Base-by-base conservation (phyloP, 2,797 vertebrate genomes). In the Graptemys geographica region DNA sequence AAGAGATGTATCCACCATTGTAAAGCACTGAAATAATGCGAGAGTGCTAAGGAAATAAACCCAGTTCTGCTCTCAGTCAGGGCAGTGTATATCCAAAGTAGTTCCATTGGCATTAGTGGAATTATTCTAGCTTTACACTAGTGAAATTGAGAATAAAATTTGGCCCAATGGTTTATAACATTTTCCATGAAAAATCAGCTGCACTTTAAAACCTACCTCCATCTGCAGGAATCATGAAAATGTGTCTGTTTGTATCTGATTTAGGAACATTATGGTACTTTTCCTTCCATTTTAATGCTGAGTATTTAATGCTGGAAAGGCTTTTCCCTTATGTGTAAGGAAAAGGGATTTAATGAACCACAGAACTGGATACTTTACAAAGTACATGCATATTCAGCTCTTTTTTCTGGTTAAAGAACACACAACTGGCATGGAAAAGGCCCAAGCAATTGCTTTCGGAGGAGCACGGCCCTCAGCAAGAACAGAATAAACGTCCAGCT, bases 301-400 rank as follows among this genome's bases (percentile, higher is more conserved):
- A 31, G 23, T 49, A 28, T 31, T 76, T 47, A 41, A 72, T 37
- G 56, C 44, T 87, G n/a, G 53, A 88, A 94, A 65, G 33, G 9
- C n/a, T 16, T 72, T 78, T 90, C 83, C 65, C 16, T 79, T 90
- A 9, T 87, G 88, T 96, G 93, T 92, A 96, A 95, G 89, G 92
- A 96, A 94, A 90, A 55, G 9, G 76, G 84, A 93, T 90, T 95
- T 96, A 95, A 94, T 90, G 92, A 97, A 90, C 94, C 97, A 87
- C 97, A 97, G 72, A 90, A 81, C 83, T 96, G 92, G 89, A 86
- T 91, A 57, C 89, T 95, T 96, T 91, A 94, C 84, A 85, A 97
- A 96, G 84, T 82, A 97, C 90, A 80, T 95, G 96, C 96, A 88
- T 44, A 92, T 84, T 97, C 97, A 97, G 98, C 97, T 94, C 69